Conservation (phyloP, 1,140 invertebrate species). For the Thrips palmi region DNA sequence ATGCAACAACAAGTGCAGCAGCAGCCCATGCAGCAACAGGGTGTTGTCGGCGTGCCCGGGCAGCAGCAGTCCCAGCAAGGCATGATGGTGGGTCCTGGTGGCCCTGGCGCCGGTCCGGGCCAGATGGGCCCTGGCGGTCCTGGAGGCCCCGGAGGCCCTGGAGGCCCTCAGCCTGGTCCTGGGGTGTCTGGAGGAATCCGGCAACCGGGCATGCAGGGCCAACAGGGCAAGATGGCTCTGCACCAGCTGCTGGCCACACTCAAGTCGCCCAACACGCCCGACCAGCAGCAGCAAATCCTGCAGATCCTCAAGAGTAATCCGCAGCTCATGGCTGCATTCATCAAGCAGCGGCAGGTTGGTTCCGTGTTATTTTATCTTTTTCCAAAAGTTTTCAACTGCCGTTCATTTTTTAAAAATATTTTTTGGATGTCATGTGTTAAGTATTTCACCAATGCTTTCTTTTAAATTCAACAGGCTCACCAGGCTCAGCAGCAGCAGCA, state of each 20-base stretch:
- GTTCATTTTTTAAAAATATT: not conserved
- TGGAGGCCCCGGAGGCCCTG: slow-evolving; percentile 8
- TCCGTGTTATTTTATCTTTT: slow-evolving; percentile 8
- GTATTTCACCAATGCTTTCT: no score
- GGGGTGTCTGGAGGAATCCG: slow-evolving; percentile 13
- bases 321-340: slow-evolving; percentile 90
- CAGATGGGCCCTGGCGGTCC: slow-evolving; percentile 22
- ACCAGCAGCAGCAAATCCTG: slow-evolving; percentile 84
- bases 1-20: slow-evolving; percentile 7
- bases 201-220: not conserved
- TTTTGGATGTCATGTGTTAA: no score
- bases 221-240: slow-evolving; percentile 48
- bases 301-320: slow-evolving; percentile 88
- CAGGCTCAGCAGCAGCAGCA: slow-evolving; percentile 23
- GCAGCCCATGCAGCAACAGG: slow-evolving; percentile 17
- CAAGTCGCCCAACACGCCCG: slow-evolving; percentile 70
- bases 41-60: slow-evolving; percentile 16
- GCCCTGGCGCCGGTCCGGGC: slow-evolving; percentile 21
- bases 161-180: slow-evolving; percentile 12
- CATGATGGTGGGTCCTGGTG: no score
- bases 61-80: slow-evolving; percentile 18
- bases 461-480: no score
- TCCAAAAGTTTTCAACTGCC: slow-evolving; percentile 14
- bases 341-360: slow-evolving; percentile 70
- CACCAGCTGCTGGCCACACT: slow-evolving; percentile 80